phyloP scores from a whole-genome alignment of 2,888 invertebrate genomes.

The Bugula neritina region DNA sequence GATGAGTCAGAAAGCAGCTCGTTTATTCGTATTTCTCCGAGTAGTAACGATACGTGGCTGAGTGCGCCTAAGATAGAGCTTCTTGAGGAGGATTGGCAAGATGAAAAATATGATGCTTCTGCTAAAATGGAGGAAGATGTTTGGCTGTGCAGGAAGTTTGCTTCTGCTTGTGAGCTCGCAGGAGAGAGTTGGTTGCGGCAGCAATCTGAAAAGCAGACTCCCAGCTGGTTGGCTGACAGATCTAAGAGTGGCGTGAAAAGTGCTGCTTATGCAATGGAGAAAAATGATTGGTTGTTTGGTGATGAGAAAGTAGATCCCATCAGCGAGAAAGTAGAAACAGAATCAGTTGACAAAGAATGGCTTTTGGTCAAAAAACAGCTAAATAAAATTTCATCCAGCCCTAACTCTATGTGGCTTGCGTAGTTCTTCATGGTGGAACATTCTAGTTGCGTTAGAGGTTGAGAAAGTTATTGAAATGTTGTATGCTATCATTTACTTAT shows the following conservation, averaged over 20 bases:
- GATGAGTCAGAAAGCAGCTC: neutral
- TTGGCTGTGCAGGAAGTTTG: neutral
- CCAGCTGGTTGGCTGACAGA: neutral
- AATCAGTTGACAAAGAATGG: neutral
- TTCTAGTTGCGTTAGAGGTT: too few relatives aligned
- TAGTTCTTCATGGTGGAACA: neutral
- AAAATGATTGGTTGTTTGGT: constrained; percentile 1
- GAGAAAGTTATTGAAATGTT: too few relatives aligned
- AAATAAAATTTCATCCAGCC: neutral
- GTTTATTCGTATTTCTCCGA: neutral
- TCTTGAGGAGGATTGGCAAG: neutral
- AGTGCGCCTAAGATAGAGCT: neutral
- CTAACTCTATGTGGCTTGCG: neutral
- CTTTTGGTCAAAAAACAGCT: neutral
- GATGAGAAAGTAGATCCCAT: neutral
- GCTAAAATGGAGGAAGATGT: neutral
- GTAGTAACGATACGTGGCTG: neutral
- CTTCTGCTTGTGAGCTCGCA: neutral
- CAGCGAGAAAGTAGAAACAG: neutral
- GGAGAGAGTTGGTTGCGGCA: neutral
- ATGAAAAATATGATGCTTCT: neutral
- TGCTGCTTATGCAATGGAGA: neutral
- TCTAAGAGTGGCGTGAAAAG: too few relatives aligned
- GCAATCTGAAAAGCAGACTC: neutral
- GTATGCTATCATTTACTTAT: too few relatives aligned